Conservation (phyloP, 2,797 vertebrate species). For the Tokudaia muenninki region DNA sequence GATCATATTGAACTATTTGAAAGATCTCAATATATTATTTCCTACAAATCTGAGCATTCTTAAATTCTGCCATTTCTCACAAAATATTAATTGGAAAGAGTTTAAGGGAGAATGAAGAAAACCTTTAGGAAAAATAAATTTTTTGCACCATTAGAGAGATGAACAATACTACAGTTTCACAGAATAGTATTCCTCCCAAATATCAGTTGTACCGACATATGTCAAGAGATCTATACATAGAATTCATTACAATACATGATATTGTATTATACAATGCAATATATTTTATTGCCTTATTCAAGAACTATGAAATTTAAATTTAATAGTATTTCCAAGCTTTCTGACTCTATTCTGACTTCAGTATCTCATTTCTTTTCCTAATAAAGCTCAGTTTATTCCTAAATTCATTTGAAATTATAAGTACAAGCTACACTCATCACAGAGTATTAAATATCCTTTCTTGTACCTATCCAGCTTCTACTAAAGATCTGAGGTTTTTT, state of each 20-base stretch:
- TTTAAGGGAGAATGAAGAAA: constrained; percentile 38
- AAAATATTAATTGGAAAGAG: constrained; percentile 26
- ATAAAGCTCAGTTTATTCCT: constrained; percentile 31
- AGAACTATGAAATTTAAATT: constrained; percentile 22
- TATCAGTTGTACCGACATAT: background rate
- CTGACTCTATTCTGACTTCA: constrained; percentile 30
- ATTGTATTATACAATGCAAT: background rate
- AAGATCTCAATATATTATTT: background rate
- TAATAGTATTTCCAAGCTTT: background rate
- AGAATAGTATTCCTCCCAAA: background rate
- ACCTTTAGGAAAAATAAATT: background rate
- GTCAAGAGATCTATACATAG: background rate
- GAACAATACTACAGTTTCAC: background rate
- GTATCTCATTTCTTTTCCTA: background rate
- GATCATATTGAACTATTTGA: constrained; percentile 16
- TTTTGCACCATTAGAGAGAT: background rate
- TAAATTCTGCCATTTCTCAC: background rate
- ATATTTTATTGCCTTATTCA: background rate
- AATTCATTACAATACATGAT: background rate
- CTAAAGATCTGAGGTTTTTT: background rate
- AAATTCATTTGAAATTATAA: constrained; percentile 40
- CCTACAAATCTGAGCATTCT: background rate
- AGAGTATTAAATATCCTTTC: background rate
- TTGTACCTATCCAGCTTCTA: background rate
- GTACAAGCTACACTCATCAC: constrained; percentile 1